These are phyloP conservation scores for Andrena praecox DNA, from an alignment of 2,888 invertebrate species.

Conservation along the genomic window DNA sequence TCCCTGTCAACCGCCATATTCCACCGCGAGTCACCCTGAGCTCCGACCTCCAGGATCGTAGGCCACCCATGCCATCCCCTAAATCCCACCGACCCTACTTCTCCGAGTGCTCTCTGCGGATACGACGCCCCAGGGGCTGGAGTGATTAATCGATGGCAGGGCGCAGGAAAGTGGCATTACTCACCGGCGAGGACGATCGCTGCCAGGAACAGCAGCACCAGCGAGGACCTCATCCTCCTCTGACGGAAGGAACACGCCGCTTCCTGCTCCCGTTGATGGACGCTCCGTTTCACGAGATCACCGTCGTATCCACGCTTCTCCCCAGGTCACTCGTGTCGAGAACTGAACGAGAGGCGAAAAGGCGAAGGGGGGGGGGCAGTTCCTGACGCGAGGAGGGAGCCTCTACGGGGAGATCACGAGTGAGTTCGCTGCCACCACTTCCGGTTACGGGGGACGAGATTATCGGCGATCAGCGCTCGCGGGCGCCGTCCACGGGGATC, in stretches of 20 bases:
- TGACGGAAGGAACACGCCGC: constrained; percentile 1
- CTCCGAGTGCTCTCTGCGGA: not conserved
- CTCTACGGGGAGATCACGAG: not conserved
- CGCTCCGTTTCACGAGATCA: constrained; percentile 17
- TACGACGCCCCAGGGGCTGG: not conserved
- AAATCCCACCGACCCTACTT: not conserved
- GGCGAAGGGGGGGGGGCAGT: not conserved
- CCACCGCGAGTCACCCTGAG: not conserved
- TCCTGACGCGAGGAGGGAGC: not conserved
- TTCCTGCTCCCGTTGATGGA: constrained; percentile 15
- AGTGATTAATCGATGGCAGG: not conserved
- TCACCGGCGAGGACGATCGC: constrained; percentile 80
- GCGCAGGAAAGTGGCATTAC: constrained; percentile 59
- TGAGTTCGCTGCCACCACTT: constrained; percentile 38
- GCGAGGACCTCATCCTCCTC: constrained; percentile 80
- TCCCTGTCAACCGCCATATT: constrained; percentile 24
- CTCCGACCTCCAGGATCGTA: not conserved
- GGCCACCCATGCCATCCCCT: not conserved
- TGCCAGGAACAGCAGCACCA: constrained; percentile 79
- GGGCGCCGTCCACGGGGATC: constrained; percentile 22
- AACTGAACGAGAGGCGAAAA: not conserved
- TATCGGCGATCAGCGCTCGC: constrained; percentile 30
- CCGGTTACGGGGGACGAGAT: constrained; percentile 4
- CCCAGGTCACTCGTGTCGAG: constrained; percentile 16
- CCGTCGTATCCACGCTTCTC: constrained; percentile 34